phyloP scores from a whole-genome alignment of 1,140 invertebrate species.

The Oscheius sp. region DNA sequence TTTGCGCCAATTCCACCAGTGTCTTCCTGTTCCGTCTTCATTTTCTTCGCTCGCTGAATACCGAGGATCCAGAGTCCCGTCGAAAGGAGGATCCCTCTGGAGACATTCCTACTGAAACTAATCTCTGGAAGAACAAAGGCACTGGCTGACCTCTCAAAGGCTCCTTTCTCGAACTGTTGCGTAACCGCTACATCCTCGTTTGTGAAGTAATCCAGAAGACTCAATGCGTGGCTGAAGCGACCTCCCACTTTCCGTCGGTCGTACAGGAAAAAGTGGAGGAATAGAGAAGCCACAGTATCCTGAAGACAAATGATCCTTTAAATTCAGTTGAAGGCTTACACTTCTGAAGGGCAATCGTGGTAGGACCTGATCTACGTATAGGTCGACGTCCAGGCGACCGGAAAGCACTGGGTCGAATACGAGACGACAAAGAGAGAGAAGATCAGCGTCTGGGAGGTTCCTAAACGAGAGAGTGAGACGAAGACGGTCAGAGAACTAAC shows the following conservation, averaged over 20 bases:
- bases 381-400: not conserved
- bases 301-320: not conserved
- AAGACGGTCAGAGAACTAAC: not conserved
- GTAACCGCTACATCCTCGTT: not conserved
- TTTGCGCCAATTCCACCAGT: too few relatives aligned
- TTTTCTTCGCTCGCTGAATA: not conserved
- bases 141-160: not conserved
- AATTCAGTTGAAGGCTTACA: not conserved
- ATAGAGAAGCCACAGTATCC: not conserved
- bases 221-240: not conserved
- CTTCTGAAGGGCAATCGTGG: not conserved
- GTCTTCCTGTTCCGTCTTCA: not conserved
- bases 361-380: not conserved
- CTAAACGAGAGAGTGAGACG: not conserved
- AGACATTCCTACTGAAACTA: conserved; percentile 7
- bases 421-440: not conserved
- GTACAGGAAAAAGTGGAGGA: not conserved
- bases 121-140: not conserved
- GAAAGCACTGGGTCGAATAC: not conserved
- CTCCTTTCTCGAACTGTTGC: not conserved
- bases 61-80: conserved; percentile 1
- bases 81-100: not conserved
- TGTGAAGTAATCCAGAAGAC: not conserved
- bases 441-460: conserved; percentile 5
- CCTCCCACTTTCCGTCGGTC: not conserved